Conservation (phyloP, 2,888 invertebrate species). For the Drosophila conformis region DNA sequence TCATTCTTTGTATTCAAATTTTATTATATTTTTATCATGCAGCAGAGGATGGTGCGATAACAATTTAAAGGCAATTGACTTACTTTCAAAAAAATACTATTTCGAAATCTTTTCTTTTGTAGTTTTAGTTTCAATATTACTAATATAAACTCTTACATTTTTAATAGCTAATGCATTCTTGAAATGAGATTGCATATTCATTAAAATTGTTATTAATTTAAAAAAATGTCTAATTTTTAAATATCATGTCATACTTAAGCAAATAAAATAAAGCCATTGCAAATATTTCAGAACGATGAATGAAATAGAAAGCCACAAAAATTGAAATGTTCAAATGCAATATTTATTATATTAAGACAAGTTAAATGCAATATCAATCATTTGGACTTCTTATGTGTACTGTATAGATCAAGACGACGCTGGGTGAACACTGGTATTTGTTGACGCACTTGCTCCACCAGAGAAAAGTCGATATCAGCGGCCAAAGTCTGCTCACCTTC, state of each 20-base stretch:
- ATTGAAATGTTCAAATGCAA: too few species aligned
- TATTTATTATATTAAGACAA: slow-evolving; percentile 8
- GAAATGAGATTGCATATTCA: too few species aligned
- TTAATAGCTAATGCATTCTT: too few species aligned
- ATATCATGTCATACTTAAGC: too few species aligned
- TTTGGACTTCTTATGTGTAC: slow-evolving; percentile 47
- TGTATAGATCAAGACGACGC: slow-evolving; percentile 90
- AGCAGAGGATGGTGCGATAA: too few species aligned
- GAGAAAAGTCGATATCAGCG: slow-evolving; percentile 90
- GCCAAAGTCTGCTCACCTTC: slow-evolving; percentile 85
- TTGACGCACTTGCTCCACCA: slow-evolving; percentile 90
- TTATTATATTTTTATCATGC: background rate
- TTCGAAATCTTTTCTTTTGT: background rate
- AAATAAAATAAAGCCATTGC: too few species aligned
- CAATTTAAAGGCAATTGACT: background rate
- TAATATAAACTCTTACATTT: too few species aligned
- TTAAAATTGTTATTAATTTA: too few species aligned
- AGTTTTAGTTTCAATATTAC: background rate
- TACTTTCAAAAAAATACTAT: background rate
- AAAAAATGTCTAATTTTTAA: too few species aligned
- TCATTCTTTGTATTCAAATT: background rate
- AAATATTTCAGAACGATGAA: too few species aligned
- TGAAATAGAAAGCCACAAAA: too few species aligned
- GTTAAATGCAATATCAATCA: slow-evolving; percentile 30
- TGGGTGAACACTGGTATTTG: slow-evolving; percentile 93